Base-by-base conservation (phyloP, 1,140 invertebrate species). In the Drosophila orosa region DNA sequence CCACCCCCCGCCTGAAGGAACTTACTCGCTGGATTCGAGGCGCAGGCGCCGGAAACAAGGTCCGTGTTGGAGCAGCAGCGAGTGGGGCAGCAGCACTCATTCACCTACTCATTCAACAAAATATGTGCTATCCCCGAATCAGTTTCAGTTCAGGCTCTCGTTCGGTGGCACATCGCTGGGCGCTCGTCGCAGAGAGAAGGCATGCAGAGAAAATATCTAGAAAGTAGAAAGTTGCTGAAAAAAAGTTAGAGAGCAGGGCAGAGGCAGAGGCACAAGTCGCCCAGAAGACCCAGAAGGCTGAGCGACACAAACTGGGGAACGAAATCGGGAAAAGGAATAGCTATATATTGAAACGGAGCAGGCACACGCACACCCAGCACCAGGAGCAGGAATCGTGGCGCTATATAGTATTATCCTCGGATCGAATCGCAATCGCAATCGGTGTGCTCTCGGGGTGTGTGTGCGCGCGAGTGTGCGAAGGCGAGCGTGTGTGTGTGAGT, bases 91-190 rank as follows among this genome's bases (percentile, higher is more conserved):
- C 33, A 59, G 37, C 60, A 81, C 74, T 82, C 80, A 83, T 83
- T 85, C 81, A 85, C 79, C 81, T 76, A 83, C 77, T 84, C 80
- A 84, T 84, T 84, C 81, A 84, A 84, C 81, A 84, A 84, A 84
- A 84, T 84, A 80, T 80, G 75, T 80, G 61, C 73, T 74, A 68
- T 52, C 65, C 57, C 35, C 61, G 55, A 71, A 50, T 84, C 80
- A 83, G 76, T 84, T 83, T 80, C 73, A 85, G 81, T 85, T 85
- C 75, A 84, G 76, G 81, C 81, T 80, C 80, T 84, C 76, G 77
- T 84, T 84, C 77, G 80, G 72, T 80, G 78, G 80, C 80, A 84
- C 80, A 80, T 85, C 73, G 81, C 73, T 77, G 77, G 74, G 81
- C 81, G 81, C 78, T 81, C 82, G 80, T 84, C 80, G 80, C 80